These are phyloP conservation scores for Erpetoichthys calabaricus DNA, from an alignment of 2,797 vertebrate genomes.

Conservation along the genomic window DNA sequence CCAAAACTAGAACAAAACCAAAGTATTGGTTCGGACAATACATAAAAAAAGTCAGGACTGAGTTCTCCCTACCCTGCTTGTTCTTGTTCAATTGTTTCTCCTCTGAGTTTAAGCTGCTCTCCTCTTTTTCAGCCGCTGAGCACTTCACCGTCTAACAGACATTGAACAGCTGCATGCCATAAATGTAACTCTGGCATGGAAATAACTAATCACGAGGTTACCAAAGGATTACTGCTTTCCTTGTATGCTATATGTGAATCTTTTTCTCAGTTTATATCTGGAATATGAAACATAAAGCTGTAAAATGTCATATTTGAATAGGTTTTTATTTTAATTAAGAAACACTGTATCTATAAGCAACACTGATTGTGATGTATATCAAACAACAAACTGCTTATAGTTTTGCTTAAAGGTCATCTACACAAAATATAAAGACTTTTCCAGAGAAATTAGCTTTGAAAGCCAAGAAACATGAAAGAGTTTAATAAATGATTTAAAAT, in stretches of 20 bases:
- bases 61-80: conserved; percentile 35
- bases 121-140: conserved; percentile 30
- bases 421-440: no score
- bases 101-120: conserved; percentile 24
- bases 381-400: background rate
- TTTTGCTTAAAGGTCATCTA: no score
- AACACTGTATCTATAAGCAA: no score
- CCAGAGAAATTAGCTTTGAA: no score
- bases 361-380: background rate
- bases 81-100: conserved; percentile 21
- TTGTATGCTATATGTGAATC: conserved; percentile 17
- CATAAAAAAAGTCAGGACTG: background rate
- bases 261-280: background rate
- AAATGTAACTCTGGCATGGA: conserved; percentile 44
- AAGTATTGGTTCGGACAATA: no score
- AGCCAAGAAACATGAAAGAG: no score
- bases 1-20: no score
- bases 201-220: conserved; percentile 32
- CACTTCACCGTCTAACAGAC: conserved; percentile 47
- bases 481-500: no score
- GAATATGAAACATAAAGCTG: no score
- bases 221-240: conserved; percentile 23
- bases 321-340: no score
- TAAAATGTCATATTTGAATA: no score
- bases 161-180: conserved; percentile 61